A percentile compares a stretch with the other conserved stretches of the same genome.
Evolutionary conservation across 2,797 vertebrate species (phyloP).

Genomic region (Clarias laeviceps): DNA sequence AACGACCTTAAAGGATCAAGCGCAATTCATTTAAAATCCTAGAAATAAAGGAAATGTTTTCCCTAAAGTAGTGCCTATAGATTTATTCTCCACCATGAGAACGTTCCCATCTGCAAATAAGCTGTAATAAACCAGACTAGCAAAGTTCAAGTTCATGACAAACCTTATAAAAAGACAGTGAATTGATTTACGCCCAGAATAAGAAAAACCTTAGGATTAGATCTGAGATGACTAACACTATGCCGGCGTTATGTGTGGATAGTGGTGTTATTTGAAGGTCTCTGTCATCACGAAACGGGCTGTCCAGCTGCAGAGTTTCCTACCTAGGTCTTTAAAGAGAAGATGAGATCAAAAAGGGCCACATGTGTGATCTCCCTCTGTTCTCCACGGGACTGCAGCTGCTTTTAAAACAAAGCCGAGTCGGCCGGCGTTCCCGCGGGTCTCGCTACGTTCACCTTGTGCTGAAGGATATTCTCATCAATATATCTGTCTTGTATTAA

Average conservation of each 20-base stretch:
- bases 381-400: constrained; percentile 19
- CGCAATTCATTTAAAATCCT: background rate
- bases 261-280: constrained; percentile 20
- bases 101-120: background rate
- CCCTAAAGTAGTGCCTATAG: background rate
- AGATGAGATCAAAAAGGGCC: constrained; percentile 15
- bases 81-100: background rate
- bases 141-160: background rate
- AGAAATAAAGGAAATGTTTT: background rate
- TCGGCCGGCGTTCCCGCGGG: background rate
- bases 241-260: background rate
- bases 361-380: constrained; percentile 10
- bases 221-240: background rate
- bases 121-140: background rate
- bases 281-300: background rate
- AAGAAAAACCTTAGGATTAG: constrained; percentile 15
- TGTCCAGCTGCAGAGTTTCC: constrained; percentile 25
- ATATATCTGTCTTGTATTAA: constrained; percentile 27
- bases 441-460: constrained; percentile 11
- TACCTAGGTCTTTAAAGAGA: constrained; percentile 28
- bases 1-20: too few relatives aligned
- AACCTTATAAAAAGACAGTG: constrained; percentile 10
- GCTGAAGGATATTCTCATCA: constrained; percentile 18
- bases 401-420: constrained; percentile 17
- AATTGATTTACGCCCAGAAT: constrained; percentile 4